phyloP scores from a whole-genome alignment of 2,888 invertebrate genomes.

The Drosophila meridiana region DNA sequence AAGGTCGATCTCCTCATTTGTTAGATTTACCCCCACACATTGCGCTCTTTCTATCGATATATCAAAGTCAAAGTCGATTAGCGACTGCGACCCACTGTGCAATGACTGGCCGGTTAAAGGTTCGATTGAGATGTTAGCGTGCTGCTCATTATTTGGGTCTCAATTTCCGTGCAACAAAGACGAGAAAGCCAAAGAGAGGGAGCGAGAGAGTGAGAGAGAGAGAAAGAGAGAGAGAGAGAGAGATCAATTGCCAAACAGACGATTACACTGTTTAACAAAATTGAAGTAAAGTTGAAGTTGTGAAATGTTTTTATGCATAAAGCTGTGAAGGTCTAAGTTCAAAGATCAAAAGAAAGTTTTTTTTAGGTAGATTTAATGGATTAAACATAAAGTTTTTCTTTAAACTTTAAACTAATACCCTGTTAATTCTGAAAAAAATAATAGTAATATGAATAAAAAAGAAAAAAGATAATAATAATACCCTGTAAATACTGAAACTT shows the following conservation, averaged over 20 bases:
- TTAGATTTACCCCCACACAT: not conserved
- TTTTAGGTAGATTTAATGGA: not conserved
- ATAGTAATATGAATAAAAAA: too few species aligned
- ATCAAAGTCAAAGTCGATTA: conserved; percentile 13
- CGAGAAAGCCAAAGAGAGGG: conserved; percentile 30
- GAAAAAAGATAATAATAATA: too few species aligned
- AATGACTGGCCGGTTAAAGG: conserved; percentile 62
- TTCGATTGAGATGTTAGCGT: conserved; percentile 77
- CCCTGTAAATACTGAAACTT: not conserved
- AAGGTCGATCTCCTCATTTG: not conserved
- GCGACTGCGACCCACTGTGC: conserved; percentile 56
- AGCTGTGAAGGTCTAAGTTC: not conserved
- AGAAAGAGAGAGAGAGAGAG: conserved; percentile 8
- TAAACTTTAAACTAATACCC: too few species aligned
- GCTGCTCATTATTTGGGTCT: conserved; percentile 70
- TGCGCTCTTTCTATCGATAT: not conserved
- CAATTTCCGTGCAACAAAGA: conserved; percentile 66
- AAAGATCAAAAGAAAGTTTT: not conserved
- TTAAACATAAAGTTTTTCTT: not conserved
- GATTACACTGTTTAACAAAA: conserved; percentile 40
- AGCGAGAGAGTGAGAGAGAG: not conserved
- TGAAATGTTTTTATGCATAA: not conserved
- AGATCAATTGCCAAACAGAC: conserved; percentile 70
- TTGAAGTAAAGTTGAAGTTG: not conserved
- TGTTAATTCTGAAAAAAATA: not conserved